Base-by-base conservation (phyloP, 1,140 invertebrate genomes). In the Drusus annulatus region DNA sequence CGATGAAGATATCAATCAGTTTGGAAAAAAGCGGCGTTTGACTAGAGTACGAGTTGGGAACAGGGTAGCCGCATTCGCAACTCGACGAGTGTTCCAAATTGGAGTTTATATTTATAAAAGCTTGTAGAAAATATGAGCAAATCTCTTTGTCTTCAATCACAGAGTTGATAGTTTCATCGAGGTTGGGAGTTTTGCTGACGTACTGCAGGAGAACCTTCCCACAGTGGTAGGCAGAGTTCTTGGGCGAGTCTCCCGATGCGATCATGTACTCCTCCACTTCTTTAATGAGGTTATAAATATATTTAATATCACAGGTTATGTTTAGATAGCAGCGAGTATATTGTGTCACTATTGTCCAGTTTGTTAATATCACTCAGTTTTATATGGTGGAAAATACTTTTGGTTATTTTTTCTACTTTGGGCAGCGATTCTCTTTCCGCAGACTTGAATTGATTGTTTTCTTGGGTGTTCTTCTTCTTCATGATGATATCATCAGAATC, bases 51-150 rank as follows among this genome's bases (percentile, higher is more conserved):
- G 86, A 84, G 76, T 87, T 89, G 0, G 89, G 89, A 0, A 90
- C 75, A 1, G 89, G 89, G 78, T 87, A 90, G 3, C 89, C 89
- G 77, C 89, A 90, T 54, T 88, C 86, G 75, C 89, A 90, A 19
- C 87, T 88, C 3, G 16, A 87, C 83, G 83, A 86, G 86, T 31
- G 82, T 82, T 88, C 85, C 16, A 82, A 86, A 69, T 87, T 88
- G 25, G 86, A 80, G 85, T 90, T 90, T 6, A 89, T 87, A 54
- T 85, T 85, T 85, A 90, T 88, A 80, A 88, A 89, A 0, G 87
- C 88, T 68, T 89, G 87, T 5, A 90, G 88, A 69, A 90, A 89
- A 84, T 89, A 90, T 85, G 89, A 88, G 76, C 89, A 90, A 71
- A 90, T 78, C 0, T 80, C 79, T 78, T 88, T 87, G 79, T 89